Conservation (phyloP, 1,140 invertebrate genomes). For the Agrilus planipennis region DNA sequence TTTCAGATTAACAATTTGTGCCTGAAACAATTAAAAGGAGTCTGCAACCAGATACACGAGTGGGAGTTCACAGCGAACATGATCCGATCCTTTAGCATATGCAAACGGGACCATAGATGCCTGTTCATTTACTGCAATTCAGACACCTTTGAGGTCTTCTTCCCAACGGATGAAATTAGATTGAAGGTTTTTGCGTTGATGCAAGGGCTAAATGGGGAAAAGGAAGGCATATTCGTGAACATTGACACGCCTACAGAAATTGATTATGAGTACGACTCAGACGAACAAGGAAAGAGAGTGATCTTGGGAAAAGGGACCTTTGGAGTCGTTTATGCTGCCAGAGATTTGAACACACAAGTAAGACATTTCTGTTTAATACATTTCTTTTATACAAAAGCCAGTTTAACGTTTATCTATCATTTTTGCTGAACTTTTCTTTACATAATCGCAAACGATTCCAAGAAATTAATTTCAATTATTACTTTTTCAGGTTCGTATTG, state of each 20-base stretch:
- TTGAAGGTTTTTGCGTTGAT: slow-evolving; percentile 36
- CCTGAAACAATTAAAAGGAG: slow-evolving; percentile 59
- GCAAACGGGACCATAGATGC: slow-evolving; percentile 91
- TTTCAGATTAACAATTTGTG: slow-evolving; percentile 66
- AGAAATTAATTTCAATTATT: too few relatives aligned
- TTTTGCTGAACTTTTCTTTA: slow-evolving; percentile 1
- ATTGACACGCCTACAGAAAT: slow-evolving; percentile 47
- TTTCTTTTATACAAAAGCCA: too few relatives aligned
- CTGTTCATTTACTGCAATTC: slow-evolving; percentile 95
- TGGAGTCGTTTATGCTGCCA: slow-evolving; percentile 88
- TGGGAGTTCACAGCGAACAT: slow-evolving; percentile 87
- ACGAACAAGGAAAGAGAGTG: slow-evolving; percentile 78
- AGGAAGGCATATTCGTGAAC: slow-evolving; percentile 74
- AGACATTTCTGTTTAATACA: too few relatives aligned
- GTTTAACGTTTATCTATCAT: slow-evolving; percentile 2
- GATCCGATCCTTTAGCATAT: slow-evolving; percentile 88
- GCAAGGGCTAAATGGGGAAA: slow-evolving; percentile 72
- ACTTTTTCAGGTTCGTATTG: too few relatives aligned
- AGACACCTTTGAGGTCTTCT: slow-evolving; percentile 42
- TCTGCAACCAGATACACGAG: slow-evolving; percentile 76
- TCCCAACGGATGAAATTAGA: background rate
- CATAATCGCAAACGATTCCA: too few relatives aligned
- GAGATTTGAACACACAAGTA: slow-evolving; percentile 91
- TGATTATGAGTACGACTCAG: slow-evolving; percentile 78
- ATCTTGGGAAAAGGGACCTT: slow-evolving; percentile 93